Evolutionary conservation across 1,140 invertebrate species (phyloP).

Genomic region (Drosophila nigrodunni): DNA sequence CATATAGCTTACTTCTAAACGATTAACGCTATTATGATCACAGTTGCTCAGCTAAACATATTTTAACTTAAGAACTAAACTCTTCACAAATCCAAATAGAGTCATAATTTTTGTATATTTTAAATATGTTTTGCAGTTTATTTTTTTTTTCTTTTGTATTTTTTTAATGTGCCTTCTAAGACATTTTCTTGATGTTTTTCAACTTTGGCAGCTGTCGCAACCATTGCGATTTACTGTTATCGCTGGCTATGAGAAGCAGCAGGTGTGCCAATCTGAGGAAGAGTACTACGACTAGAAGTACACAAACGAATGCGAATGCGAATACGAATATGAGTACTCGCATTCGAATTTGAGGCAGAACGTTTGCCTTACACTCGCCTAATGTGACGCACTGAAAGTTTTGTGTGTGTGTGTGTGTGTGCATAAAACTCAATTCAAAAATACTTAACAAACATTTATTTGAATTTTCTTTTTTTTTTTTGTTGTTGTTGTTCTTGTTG

Average conservation of each 20-base stretch:
- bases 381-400: conserved; percentile 42
- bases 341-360: conserved; percentile 33
- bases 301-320: too few relatives aligned
- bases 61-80: too few relatives aligned
- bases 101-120: too few relatives aligned
- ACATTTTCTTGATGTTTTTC: conserved; percentile 14
- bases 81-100: too few relatives aligned
- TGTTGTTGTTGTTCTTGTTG: conserved; percentile 25
- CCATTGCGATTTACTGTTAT: conserved; percentile 52
- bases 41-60: too few relatives aligned
- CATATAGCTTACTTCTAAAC: too few relatives aligned
- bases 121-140: too few relatives aligned
- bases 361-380: conserved; percentile 57
- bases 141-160: neutral
- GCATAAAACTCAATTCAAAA: conserved; percentile 78
- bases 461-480: conserved; percentile 60
- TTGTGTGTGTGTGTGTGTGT: conserved; percentile 39
- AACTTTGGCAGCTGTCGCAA: conserved; percentile 38
- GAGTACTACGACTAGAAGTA: neutral
- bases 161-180: conserved; percentile 5
- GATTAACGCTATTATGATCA: too few relatives aligned
- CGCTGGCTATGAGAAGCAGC: conserved; percentile 64
- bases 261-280: conserved; percentile 56
- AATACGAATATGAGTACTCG: neutral
- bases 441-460: conserved; percentile 83